phyloP scores from a whole-genome alignment of 35 echinoderm and acorn worm species.

The Apostichopus japonicus region DNA sequence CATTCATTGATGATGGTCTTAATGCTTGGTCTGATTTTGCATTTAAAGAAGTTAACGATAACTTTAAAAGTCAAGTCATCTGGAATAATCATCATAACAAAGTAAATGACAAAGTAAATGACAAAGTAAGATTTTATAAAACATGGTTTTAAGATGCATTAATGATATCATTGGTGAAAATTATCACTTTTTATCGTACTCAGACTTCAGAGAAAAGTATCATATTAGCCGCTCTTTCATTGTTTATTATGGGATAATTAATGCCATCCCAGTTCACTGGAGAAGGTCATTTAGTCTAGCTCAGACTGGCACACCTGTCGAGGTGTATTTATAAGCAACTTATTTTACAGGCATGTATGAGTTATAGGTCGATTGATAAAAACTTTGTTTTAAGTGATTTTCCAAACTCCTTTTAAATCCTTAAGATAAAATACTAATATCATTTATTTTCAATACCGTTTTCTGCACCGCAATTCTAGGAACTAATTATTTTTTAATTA shows the following conservation, averaged over 20 bases:
- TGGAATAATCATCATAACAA: neutral
- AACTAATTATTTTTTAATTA: no score
- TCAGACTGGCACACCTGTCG: neutral
- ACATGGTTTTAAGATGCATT: neutral
- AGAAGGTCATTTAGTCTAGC: neutral
- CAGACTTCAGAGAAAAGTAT: neutral
- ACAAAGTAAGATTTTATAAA: neutral
- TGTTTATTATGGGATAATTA: neutral
- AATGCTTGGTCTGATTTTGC: no score
- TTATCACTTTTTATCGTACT: neutral
- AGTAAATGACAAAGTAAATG: neutral
- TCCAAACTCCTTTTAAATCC: no score
- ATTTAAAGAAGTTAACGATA: no score
- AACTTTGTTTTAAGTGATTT: no score
- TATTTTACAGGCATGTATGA: neutral
- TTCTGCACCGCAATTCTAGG: no score
- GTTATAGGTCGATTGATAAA: neutral
- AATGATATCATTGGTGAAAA: neutral
- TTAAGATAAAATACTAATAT: no score
- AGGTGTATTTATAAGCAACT: neutral
- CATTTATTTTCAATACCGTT: no score
- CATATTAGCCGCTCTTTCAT: neutral
- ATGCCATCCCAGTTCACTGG: neutral
- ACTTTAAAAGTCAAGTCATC: neutral
- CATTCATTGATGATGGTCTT: no score